Percentiles rank a stretch among this genome's conserved stretches.
Conservation (phyloP, 2,888 invertebrate species). For the Acanthacorydalis orientalis region DNA sequence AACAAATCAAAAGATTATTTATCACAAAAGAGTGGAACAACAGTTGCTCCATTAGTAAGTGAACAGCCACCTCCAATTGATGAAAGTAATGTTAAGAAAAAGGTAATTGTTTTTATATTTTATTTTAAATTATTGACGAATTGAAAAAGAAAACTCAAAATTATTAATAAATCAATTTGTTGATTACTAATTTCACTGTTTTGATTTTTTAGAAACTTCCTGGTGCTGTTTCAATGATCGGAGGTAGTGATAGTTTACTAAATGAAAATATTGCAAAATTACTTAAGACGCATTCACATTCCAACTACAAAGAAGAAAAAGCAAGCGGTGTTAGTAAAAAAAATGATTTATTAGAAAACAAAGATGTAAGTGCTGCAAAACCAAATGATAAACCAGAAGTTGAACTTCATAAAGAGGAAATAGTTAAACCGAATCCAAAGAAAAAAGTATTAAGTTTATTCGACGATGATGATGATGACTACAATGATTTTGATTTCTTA, state of each 20-base stretch:
- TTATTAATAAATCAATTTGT: too few relatives aligned
- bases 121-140: too few relatives aligned
- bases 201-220: constrained; percentile 35
- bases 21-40: background rate
- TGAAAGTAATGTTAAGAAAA: constrained; percentile 5
- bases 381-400: constrained; percentile 5
- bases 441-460: constrained; percentile 16
- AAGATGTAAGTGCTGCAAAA: background rate
- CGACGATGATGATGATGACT: constrained; percentile 15
- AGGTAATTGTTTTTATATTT: constrained; percentile 6
- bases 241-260: constrained; percentile 12
- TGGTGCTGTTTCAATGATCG: constrained; percentile 42
- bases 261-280: constrained; percentile 5
- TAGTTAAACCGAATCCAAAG: constrained; percentile 4
- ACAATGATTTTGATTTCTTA: constrained; percentile 4
- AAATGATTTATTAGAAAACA: background rate
- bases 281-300: constrained; percentile 6
- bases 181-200: constrained; percentile 2
- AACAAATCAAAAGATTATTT: constrained; percentile 13
- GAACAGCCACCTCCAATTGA: constrained; percentile 17
- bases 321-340: background rate
- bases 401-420: constrained; percentile 9
- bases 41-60: constrained; percentile 15
- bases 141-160: constrained; percentile 6
- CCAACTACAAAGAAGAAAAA: constrained; percentile 1